phyloP scores from a whole-genome alignment of 2,797 vertebrate species.

The Gouania willdenowi region DNA sequence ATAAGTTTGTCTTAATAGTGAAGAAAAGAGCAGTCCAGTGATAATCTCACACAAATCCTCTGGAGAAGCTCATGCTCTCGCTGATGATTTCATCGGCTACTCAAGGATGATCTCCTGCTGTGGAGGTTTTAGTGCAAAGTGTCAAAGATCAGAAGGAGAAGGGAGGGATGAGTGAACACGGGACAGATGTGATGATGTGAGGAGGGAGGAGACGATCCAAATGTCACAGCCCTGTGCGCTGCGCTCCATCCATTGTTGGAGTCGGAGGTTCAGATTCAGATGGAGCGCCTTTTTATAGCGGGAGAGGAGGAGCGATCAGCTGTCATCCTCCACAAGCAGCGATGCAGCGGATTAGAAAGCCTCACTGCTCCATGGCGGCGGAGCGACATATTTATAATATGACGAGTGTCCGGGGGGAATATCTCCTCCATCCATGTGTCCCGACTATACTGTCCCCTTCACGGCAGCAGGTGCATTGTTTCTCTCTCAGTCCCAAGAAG shows the following conservation, averaged over 20 bases:
- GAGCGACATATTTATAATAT: no score
- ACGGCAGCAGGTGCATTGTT: constrained; percentile 55
- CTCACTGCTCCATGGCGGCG: constrained; percentile 19
- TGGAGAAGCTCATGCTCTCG: constrained; percentile 45
- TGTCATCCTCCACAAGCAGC: constrained; percentile 51
- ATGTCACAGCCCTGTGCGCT: constrained; percentile 29
- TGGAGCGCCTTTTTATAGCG: constrained; percentile 55
- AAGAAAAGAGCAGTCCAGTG: constrained; percentile 68
- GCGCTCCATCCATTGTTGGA: constrained; percentile 52
- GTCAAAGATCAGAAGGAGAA: constrained; percentile 12
- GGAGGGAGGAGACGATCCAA: constrained; percentile 12
- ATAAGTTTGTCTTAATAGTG: constrained; percentile 41
- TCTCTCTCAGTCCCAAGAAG: constrained; percentile 17
- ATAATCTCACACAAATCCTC: constrained; percentile 77
- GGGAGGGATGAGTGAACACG: neutral
- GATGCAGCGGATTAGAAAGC: neutral
- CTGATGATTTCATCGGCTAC: constrained; percentile 56
- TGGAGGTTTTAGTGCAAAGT: constrained; percentile 32
- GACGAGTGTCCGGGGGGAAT: constrained; percentile 7
- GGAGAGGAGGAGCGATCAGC: constrained; percentile 66
- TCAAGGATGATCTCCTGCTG: constrained; percentile 60
- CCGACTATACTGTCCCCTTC: constrained; percentile 27
- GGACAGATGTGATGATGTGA: neutral
- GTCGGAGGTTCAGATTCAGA: constrained; percentile 26
- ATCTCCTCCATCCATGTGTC: constrained; percentile 45